These are phyloP conservation scores for Cephus nigrinus DNA, from an alignment of 2,888 invertebrate genomes.

Conservation along the genomic window DNA sequence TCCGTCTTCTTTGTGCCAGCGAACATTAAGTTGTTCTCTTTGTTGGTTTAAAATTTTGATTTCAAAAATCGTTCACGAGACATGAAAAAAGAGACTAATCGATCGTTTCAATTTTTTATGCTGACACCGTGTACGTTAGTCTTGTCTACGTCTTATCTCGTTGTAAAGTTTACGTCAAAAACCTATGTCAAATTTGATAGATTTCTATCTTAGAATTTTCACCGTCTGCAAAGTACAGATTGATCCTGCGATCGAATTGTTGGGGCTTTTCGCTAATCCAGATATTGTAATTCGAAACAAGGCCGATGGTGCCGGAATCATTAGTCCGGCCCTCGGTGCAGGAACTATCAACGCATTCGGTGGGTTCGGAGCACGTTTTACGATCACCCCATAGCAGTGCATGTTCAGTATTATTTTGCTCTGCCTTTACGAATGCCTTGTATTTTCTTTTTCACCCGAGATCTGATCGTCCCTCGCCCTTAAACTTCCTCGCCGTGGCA, in stretches of 20 bases:
- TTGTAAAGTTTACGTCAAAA: background rate
- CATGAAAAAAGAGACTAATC: no score
- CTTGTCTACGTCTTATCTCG: background rate
- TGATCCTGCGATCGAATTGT: background rate
- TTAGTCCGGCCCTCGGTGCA: conserved; percentile 34
- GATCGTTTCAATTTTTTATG: background rate
- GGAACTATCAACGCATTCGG: conserved; percentile 58
- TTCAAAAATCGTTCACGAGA: background rate
- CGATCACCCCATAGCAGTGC: conserved; percentile 46
- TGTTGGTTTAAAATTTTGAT: no score
- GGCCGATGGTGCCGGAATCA: conserved; percentile 37
- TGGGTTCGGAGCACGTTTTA: conserved; percentile 57
- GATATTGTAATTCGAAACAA: conserved; percentile 43
- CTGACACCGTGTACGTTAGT: background rate
- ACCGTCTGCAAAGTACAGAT: background rate
- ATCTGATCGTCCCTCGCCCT: conserved; percentile 15
- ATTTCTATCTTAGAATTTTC: background rate
- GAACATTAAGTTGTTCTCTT: no score
- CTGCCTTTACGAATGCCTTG: conserved; percentile 28
- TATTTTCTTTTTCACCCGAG: conserved; percentile 17
- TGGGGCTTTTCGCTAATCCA: background rate
- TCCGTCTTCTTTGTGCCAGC: fast-evolving
- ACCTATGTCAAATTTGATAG: background rate
- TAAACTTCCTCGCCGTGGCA: background rate
- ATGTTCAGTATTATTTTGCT: conserved; percentile 55